A percentile compares a stretch with the other conserved stretches of the same genome.
Conservation (phyloP, 2,888 invertebrate genomes). For the Nomada fabriciana region DNA sequence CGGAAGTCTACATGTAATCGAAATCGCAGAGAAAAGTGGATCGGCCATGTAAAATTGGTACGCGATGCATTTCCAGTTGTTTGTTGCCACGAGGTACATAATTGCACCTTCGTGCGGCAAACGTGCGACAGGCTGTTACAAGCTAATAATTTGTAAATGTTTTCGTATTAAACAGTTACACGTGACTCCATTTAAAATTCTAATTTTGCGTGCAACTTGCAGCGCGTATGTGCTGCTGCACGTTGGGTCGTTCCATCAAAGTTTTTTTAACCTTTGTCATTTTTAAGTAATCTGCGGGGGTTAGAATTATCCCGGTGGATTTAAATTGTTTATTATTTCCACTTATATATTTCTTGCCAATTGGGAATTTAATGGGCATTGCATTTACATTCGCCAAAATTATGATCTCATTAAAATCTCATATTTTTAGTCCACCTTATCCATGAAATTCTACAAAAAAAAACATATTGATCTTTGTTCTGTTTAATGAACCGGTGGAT, state of each 20-base stretch:
- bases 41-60: background rate
- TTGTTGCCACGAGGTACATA: background rate
- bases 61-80: conserved; percentile 7
- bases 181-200: conserved; percentile 39
- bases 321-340: too few species aligned
- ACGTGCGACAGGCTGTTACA: conserved; percentile 4
- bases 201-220: conserved; percentile 32
- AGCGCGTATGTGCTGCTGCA: background rate
- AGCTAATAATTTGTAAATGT: conserved; percentile 32
- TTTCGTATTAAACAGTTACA: conserved; percentile 23
- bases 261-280: too few species aligned
- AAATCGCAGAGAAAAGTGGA: background rate
- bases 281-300: too few species aligned
- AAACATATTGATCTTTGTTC: too few species aligned
- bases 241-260: background rate
- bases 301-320: too few species aligned
- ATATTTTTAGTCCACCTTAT: too few species aligned
- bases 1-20: conserved; percentile 9
- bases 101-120: conserved; percentile 22
- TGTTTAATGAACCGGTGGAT: too few species aligned
- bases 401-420: too few species aligned
- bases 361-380: too few species aligned
- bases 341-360: too few species aligned
- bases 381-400: too few species aligned
- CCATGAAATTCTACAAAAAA: too few species aligned